Evolutionary conservation across 2,888 invertebrate species (phyloP).

Genomic region (Orgyia antiqua): DNA sequence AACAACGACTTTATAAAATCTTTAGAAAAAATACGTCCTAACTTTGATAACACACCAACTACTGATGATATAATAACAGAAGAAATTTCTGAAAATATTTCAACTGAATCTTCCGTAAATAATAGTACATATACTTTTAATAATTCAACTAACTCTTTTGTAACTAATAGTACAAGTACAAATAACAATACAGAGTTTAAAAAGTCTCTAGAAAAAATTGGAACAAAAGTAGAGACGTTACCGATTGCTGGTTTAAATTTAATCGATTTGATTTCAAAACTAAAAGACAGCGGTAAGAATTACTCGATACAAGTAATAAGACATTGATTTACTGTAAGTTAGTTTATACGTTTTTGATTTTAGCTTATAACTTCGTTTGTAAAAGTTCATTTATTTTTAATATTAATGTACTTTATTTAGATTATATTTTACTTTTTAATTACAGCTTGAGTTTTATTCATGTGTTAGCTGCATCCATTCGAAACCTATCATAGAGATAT

Average conservation of each 20-base stretch:
- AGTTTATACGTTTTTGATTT: not conserved
- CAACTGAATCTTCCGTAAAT: not conserved
- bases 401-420: no score
- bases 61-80: no score
- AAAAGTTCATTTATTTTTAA: no score
- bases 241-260: not conserved
- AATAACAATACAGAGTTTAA: not conserved
- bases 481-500: no score
- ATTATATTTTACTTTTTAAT: no score
- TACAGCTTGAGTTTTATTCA: no score
- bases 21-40: no score
- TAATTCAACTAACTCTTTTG: no score
- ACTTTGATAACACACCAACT: no score
- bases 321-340: not conserved
- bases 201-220: not conserved
- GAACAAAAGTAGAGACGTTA: not conserved
- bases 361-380: not conserved
- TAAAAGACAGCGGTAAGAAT: slow-evolving; percentile 10
- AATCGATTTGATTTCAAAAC: slow-evolving; percentile 4
- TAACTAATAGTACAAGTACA: not conserved
- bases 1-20: no score
- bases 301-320: slow-evolving; percentile 4
- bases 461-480: no score
- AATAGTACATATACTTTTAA: not conserved
- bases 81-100: not conserved